Evolutionary conservation across 2,113 vertebrate genomes (phyloP).

Genomic region (Chionodraco myersi): DNA sequence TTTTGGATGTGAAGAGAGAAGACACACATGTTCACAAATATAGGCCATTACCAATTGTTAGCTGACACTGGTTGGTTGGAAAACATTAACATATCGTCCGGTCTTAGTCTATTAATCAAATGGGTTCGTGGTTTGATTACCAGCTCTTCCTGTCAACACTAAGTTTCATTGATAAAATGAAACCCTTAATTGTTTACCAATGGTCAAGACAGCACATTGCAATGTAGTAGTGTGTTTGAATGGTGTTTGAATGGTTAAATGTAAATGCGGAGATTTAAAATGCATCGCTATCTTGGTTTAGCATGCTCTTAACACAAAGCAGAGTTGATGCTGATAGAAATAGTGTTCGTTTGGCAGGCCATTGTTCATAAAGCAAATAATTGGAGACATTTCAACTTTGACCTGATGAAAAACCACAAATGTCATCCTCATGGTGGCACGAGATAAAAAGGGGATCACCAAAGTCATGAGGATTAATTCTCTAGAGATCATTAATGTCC

Average conservation of each 20-base stretch:
- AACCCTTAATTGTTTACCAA: neutral
- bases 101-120: too few species aligned
- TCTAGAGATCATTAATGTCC: neutral
- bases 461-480: neutral
- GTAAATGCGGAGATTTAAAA: neutral
- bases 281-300: neutral
- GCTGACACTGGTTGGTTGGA: neutral
- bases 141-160: neutral
- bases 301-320: neutral
- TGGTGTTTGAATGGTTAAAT: too few species aligned
- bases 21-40: neutral
- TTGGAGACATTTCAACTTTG: neutral
- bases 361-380: neutral
- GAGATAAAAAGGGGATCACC: neutral
- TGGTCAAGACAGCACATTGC: neutral
- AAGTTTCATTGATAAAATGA: neutral
- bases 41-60: neutral
- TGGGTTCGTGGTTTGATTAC: too few species aligned
- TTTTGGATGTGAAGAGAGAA: neutral
- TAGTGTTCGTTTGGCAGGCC: neutral
- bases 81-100: too few species aligned
- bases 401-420: neutral
- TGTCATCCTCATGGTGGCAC: neutral
- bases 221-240: too few species aligned
- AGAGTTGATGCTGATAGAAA: neutral